Conservation (phyloP, 2,113 vertebrate genomes). For the Acrocephalus kingi region DNA sequence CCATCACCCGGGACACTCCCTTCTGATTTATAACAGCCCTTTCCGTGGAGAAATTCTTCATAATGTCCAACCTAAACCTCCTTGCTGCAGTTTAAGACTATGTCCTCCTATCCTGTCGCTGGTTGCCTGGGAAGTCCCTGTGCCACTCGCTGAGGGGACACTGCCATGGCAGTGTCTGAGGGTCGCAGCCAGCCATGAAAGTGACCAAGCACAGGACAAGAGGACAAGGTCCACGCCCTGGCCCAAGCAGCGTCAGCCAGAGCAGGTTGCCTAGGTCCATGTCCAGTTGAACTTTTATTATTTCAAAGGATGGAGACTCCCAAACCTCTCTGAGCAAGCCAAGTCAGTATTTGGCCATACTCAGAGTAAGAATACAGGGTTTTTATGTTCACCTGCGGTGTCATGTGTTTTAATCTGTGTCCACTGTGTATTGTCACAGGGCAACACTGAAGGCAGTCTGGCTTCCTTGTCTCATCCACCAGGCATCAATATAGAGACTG, state of each 20-base stretch:
- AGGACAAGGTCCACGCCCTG: not conserved
- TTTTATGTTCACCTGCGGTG: not conserved
- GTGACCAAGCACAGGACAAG: too few relatives aligned
- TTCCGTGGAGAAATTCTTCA: not conserved
- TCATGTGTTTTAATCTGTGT: not conserved
- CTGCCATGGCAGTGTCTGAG: not conserved
- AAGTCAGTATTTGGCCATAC: not conserved
- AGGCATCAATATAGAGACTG: not conserved
- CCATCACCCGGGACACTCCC: not conserved
- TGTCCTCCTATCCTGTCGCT: not conserved
- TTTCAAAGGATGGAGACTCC: not conserved
- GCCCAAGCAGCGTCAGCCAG: too few relatives aligned
- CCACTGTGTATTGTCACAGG: not conserved
- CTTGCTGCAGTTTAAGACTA: too few relatives aligned
- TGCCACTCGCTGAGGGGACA: rapidly evolving
- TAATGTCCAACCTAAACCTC: not conserved
- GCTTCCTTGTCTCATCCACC: not conserved
- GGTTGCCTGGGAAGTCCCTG: not conserved
- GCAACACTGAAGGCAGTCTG: not conserved
- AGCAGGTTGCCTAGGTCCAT: not conserved
- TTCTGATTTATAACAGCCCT: not conserved
- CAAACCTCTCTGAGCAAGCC: not conserved
- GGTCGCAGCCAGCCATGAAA: not conserved
- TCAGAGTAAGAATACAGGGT: not conserved
- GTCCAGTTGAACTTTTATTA: not conserved